phyloP scores from a whole-genome alignment of 2,888 invertebrate genomes.

The Callosobruchus maculatus region DNA sequence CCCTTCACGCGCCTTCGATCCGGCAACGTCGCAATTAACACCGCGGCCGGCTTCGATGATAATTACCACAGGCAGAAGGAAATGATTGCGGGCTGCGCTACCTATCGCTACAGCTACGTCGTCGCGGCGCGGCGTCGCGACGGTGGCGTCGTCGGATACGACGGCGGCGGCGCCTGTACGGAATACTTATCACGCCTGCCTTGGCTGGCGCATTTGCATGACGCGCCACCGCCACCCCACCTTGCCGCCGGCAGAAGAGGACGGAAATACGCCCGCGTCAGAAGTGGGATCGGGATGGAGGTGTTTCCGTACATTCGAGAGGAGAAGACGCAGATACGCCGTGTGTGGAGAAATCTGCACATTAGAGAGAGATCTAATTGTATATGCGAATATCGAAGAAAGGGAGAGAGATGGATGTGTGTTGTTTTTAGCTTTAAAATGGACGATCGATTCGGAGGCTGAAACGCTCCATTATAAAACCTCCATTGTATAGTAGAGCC shows the following conservation, averaged over 20 bases:
- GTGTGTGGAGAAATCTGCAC: neutral
- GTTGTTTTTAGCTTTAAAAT: neutral
- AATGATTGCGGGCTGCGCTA: neutral
- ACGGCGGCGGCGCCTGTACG: conserved; percentile 46
- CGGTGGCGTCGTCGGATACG: conserved; percentile 45
- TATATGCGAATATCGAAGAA: neutral
- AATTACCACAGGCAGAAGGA: neutral
- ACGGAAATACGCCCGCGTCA: conserved; percentile 32
- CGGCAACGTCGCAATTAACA: neutral
- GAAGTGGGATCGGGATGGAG: neutral
- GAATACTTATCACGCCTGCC: conserved; percentile 47
- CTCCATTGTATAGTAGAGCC: no score
- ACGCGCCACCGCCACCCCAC: conserved; percentile 30
- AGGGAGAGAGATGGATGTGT: neutral
- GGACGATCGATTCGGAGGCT: neutral
- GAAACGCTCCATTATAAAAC: neutral
- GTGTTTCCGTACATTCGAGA: neutral
- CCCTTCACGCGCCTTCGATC: neutral
- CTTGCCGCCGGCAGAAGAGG: conserved; percentile 36
- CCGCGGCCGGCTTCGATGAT: neutral
- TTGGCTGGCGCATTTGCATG: conserved; percentile 48
- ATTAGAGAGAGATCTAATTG: neutral
- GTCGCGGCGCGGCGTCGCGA: conserved; percentile 48
- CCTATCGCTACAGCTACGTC: conserved; percentile 36
- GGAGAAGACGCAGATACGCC: neutral